Conservation (phyloP, 2,888 invertebrate species). For the Plemyria rubiginata region DNA sequence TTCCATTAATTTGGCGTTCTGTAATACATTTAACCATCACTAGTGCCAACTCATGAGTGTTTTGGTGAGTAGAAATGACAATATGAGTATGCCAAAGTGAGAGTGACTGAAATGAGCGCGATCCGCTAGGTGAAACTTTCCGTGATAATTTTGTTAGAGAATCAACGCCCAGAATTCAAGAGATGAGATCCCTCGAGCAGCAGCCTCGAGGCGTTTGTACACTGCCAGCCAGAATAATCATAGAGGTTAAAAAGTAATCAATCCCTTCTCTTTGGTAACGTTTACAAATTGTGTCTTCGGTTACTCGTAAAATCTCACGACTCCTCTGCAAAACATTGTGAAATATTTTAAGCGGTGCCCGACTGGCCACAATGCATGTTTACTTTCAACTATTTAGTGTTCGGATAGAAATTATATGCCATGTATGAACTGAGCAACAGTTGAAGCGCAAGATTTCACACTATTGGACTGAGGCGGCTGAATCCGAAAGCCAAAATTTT, state of each 20-base stretch:
- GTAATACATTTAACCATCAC: too few species aligned
- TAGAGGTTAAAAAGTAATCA: slow-evolving; percentile 83
- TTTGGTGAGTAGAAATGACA: too few species aligned
- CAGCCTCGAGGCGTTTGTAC: slow-evolving; percentile 68
- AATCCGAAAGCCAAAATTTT: too few species aligned
- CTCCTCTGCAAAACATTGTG: slow-evolving; percentile 69
- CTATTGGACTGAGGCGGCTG: too few species aligned
- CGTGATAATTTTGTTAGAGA: too few species aligned
- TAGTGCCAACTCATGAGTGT: too few species aligned
- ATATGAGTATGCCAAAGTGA: too few species aligned
- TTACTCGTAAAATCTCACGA: slow-evolving; percentile 76
- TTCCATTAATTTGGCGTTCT: too few species aligned
- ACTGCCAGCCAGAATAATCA: slow-evolving; percentile 71
- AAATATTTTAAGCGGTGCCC: slow-evolving; percentile 63
- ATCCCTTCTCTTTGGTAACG: slow-evolving; percentile 80
- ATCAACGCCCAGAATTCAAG: neutral
- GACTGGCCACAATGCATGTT: slow-evolving; percentile 51
- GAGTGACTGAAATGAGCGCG: too few species aligned
- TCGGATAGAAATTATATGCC: slow-evolving; percentile 1
- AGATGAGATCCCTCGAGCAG: slow-evolving; percentile 55
- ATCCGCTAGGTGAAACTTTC: too few species aligned
- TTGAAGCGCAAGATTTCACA: neutral
- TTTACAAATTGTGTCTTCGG: slow-evolving; percentile 78
- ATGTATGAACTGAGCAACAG: neutral
- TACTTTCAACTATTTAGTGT: slow-evolving; percentile 54